These are phyloP conservation scores for Troglohyphantes excavatus DNA, from an alignment of 2,888 invertebrate genomes.

Conservation along the genomic window DNA sequence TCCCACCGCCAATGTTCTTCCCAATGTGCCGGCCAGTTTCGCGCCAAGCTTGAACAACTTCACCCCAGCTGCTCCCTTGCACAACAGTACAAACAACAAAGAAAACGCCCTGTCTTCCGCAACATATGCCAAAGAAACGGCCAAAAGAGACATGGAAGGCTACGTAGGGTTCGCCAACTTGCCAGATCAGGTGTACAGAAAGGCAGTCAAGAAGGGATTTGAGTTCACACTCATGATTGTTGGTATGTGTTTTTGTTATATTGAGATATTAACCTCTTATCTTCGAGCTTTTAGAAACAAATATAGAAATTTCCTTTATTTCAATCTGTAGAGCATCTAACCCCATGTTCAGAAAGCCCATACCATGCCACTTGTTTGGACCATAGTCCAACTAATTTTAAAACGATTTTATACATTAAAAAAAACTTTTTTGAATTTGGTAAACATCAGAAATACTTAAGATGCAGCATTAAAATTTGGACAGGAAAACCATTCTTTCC, in stretches of 20 bases:
- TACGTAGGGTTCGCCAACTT: conserved; percentile 80
- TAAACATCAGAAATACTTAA: too few species aligned
- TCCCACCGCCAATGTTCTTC: conserved; percentile 40
- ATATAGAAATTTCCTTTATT: too few species aligned
- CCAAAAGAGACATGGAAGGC: conserved; percentile 77
- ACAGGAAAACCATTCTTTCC: too few species aligned
- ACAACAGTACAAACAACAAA: conserved; percentile 34
- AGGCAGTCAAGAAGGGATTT: conserved; percentile 80
- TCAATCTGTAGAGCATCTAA: too few species aligned
- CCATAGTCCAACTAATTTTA: too few species aligned
- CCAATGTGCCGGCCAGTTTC: conserved; percentile 52
- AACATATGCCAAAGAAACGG: conserved; percentile 68
- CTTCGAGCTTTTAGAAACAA: too few species aligned
- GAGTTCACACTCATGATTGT: conserved; percentile 81
- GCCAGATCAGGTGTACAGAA: conserved; percentile 80
- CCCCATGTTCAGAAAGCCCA: too few species aligned
- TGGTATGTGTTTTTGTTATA: conserved; percentile 75
- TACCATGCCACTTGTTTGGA: too few species aligned
- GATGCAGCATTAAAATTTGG: too few species aligned
- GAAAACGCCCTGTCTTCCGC: conserved; percentile 33
- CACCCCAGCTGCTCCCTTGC: conserved; percentile 26
- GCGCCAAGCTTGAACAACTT: conserved; percentile 59
- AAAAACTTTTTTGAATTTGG: too few species aligned
- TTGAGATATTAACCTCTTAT: too few species aligned
- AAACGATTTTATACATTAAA: too few species aligned